Conservation (phyloP, 2,888 invertebrate species). For the Ctena decussata region DNA sequence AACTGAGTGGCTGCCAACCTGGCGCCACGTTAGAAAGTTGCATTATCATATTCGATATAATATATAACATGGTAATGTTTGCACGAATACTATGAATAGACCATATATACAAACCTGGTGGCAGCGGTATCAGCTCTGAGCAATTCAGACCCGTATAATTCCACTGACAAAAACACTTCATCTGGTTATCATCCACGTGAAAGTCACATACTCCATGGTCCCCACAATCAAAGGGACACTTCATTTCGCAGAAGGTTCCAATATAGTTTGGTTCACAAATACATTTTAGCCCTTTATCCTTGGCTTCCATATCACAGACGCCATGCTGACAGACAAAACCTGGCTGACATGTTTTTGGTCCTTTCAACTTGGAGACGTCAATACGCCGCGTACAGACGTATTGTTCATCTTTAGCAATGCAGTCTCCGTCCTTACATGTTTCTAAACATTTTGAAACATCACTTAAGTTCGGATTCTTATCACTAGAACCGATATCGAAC, state of each 20-base stretch:
- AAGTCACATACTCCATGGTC: constrained; percentile 58
- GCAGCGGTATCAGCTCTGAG: constrained; percentile 42
- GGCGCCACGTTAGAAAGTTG: no score
- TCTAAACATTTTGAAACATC: constrained; percentile 1
- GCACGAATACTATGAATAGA: no score
- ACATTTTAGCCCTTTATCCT: constrained; percentile 50
- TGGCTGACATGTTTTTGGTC: constrained; percentile 41
- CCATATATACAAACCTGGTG: constrained; percentile 38
- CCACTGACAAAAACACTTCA: constrained; percentile 62
- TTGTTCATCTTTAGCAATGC: constrained; percentile 39
- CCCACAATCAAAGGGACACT: constrained; percentile 70
- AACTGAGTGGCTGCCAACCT: no score
- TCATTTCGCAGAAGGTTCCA: constrained; percentile 63
- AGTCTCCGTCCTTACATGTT: constrained; percentile 46
- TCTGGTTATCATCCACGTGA: constrained; percentile 28
- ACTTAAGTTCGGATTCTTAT: background rate
- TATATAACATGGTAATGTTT: no score
- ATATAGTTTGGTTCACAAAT: constrained; percentile 68
- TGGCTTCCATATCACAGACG: constrained; percentile 47
- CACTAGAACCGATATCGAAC: background rate
- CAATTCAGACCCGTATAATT: constrained; percentile 66
- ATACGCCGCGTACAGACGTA: constrained; percentile 49
- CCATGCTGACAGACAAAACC: constrained; percentile 62
- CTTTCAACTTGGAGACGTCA: constrained; percentile 7
- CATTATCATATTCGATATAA: no score